Evolutionary conservation across 2,888 invertebrate species (phyloP).

Genomic region (Amphipyra tragopoginis): DNA sequence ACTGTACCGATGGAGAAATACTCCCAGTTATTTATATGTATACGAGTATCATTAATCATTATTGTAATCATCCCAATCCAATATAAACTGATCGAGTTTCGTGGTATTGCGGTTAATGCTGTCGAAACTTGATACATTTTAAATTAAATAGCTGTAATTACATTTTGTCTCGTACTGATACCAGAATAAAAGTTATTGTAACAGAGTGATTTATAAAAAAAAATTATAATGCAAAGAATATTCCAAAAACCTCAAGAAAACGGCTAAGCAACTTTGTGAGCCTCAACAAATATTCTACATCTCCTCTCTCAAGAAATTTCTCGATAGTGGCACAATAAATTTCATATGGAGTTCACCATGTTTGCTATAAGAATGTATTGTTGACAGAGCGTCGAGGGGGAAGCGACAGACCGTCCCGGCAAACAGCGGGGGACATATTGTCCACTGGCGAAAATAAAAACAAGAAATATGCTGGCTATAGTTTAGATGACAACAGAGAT

Average conservation of each 20-base stretch:
- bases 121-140: background rate
- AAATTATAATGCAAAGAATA: background rate
- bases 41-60: no score
- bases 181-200: no score
- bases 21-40: no score
- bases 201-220: background rate
- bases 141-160: background rate
- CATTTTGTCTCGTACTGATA: no score
- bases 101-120: no score
- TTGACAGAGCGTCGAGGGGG: slow-evolving; percentile 70
- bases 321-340: slow-evolving; percentile 73
- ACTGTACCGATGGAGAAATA: no score
- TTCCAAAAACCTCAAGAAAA: background rate
- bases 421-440: slow-evolving; percentile 69
- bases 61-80: no score
- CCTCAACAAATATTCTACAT: slow-evolving; percentile 41
- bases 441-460: slow-evolving; percentile 63
- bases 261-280: background rate
- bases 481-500: slow-evolving; percentile 40
- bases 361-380: slow-evolving; percentile 77
- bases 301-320: slow-evolving; percentile 55
- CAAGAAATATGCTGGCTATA: slow-evolving; percentile 48
- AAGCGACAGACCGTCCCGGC: slow-evolving; percentile 71
- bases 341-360: slow-evolving; percentile 72
- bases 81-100: no score